Evolutionary conservation across 2,113 vertebrate genomes (phyloP).

Genomic region (Gambusia affinis): DNA sequence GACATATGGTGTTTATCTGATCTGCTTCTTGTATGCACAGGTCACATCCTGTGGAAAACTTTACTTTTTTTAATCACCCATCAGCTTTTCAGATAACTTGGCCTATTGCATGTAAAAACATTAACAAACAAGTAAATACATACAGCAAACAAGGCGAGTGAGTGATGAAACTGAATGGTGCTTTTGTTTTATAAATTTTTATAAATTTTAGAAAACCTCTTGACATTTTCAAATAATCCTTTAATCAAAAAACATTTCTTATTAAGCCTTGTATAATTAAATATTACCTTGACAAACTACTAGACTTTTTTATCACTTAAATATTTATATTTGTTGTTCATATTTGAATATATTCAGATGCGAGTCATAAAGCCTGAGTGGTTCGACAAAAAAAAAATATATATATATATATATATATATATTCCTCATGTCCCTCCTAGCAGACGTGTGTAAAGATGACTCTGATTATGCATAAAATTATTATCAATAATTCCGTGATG

Average conservation of each 20-base stretch:
- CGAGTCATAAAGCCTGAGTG: constrained; percentile 4
- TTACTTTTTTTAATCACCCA: background rate
- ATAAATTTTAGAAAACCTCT: background rate
- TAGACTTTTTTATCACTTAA: background rate
- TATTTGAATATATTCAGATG: background rate
- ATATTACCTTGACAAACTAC: background rate
- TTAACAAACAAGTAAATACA: no score
- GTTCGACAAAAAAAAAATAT: background rate
- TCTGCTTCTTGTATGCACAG: background rate
- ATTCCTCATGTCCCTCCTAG: background rate
- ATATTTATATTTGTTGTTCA: background rate
- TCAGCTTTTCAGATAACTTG: background rate
- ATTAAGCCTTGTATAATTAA: background rate
- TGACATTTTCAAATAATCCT: background rate
- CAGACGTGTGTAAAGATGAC: constrained; percentile 9
- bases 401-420: no score
- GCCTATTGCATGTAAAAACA: no score
- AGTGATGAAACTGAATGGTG: background rate
- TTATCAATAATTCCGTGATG: background rate
- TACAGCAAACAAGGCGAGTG: no score
- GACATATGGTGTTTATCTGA: no score
- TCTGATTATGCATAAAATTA: background rate
- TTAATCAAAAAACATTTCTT: no score
- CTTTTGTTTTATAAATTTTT: background rate
- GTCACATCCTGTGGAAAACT: background rate